Percentiles rank a stretch among this genome's conserved stretches.
Conservation (phyloP, 2,888 invertebrate species). For the Agonum fuliginosum region DNA sequence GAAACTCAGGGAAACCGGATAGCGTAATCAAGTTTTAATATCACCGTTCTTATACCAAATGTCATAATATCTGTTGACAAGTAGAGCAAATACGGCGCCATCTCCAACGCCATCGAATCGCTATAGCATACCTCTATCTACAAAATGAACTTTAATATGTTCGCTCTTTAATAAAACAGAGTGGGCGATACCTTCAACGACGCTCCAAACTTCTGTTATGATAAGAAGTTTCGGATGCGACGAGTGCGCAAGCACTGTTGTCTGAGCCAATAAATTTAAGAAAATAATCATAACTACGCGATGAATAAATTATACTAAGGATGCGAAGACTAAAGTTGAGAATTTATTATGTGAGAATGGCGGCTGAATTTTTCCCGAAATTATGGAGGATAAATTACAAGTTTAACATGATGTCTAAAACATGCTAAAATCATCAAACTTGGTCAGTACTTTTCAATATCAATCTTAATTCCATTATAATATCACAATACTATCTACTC, state of each 20-base stretch:
- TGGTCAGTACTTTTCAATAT: not conserved
- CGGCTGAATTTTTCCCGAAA: constrained; percentile 12
- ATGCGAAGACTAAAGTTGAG: not conserved
- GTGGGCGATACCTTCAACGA: constrained; percentile 18
- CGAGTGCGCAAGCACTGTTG: constrained; percentile 27
- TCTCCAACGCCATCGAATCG: not conserved
- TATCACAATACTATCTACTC: too few relatives aligned
- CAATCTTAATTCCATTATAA: too few relatives aligned
- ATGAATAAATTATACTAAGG: constrained; percentile 46
- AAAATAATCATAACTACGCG: constrained; percentile 55
- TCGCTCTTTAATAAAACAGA: constrained; percentile 51
- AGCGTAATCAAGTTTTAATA: constrained; percentile 36
- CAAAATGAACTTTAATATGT: constrained; percentile 55
- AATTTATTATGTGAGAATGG: constrained; percentile 22
- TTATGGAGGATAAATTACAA: constrained; percentile 16
- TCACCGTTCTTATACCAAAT: constrained; percentile 26
- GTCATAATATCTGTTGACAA: constrained; percentile 44
- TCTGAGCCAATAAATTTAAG: constrained; percentile 51
- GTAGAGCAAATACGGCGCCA: constrained; percentile 16
- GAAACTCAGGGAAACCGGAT: not conserved
- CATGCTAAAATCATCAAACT: not conserved
- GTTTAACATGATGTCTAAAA: not conserved
- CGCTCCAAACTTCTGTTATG: constrained; percentile 34
- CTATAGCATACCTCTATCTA: not conserved
- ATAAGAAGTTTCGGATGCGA: constrained; percentile 43